A percentile compares a stretch with the other conserved stretches of the same genome.
phyloP scores from a whole-genome alignment of 2,888 invertebrate species.

The Arrhopalites spinosus region DNA sequence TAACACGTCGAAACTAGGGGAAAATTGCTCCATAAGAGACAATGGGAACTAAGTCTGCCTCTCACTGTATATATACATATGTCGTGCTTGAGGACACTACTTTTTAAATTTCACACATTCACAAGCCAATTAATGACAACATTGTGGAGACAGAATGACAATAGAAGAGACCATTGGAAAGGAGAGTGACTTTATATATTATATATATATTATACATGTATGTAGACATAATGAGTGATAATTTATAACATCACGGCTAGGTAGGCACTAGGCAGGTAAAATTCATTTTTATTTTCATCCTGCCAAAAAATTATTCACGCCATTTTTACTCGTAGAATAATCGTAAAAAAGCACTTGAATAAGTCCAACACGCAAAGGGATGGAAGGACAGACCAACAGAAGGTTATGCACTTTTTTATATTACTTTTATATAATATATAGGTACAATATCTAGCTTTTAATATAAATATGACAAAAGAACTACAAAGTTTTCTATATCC shows the following conservation, averaged over 20 bases:
- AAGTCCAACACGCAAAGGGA: constrained; percentile 29
- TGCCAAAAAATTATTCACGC: constrained; percentile 46
- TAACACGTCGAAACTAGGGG: too few relatives aligned
- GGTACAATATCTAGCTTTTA: too few relatives aligned
- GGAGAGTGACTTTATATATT: background rate
- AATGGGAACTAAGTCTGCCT: too few relatives aligned
- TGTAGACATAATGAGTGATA: background rate
- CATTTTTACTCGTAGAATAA: constrained; percentile 24
- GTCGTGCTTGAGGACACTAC: constrained; percentile 17
- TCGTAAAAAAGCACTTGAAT: constrained; percentile 20
- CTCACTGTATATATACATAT: too few relatives aligned
- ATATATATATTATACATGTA: constrained; percentile 1
- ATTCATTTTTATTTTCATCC: constrained; percentile 44
- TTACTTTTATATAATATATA: too few relatives aligned
- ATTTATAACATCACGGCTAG: background rate
- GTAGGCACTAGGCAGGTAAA: constrained; percentile 11
- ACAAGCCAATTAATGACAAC: background rate
- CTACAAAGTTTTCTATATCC: too few relatives aligned
- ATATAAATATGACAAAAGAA: too few relatives aligned
- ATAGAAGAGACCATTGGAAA: background rate
- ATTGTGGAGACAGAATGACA: background rate
- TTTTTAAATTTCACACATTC: background rate
- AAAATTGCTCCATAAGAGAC: too few relatives aligned
- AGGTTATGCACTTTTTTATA: background rate
- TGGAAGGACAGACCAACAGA: constrained; percentile 4